Percentiles rank a stretch among this genome's conserved stretches.
Conservation (phyloP, 2,888 invertebrate species). For the Caenorhabditis panamensis region DNA sequence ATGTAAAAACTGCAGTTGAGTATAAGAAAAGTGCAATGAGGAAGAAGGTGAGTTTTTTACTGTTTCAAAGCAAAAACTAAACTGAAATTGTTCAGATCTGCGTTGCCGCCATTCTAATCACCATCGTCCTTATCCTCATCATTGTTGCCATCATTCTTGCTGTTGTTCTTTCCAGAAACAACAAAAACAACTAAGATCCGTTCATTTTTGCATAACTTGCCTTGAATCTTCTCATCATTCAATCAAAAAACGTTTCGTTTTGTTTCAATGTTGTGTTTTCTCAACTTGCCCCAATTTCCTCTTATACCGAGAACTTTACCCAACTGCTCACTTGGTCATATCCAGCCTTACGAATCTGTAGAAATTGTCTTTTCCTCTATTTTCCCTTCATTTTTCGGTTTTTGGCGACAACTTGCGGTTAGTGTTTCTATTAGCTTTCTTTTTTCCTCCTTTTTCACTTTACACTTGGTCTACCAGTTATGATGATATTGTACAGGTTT, state of each 20-base stretch:
- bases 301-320: too few relatives aligned
- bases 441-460: not conserved
- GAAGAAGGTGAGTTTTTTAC: constrained; percentile 68
- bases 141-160: constrained; percentile 74
- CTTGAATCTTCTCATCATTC: not conserved
- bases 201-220: constrained; percentile 18
- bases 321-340: constrained; percentile 24
- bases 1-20: constrained; percentile 74
- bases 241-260: not conserved
- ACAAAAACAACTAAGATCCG: constrained; percentile 27
- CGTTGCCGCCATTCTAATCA: constrained; percentile 64
- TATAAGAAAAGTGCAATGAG: constrained; percentile 77
- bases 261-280: constrained; percentile 15
- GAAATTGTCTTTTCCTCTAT: not conserved
- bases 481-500: constrained; percentile 54
- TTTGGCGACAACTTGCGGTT: constrained; percentile 20
- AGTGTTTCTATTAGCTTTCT: constrained; percentile 6
- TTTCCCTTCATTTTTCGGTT: not conserved
- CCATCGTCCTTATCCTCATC: constrained; percentile 70
- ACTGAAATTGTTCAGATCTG: constrained; percentile 50
- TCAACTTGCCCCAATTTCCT: constrained; percentile 23
- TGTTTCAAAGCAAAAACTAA: too few relatives aligned
- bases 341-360: constrained; percentile 25
- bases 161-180: constrained; percentile 68
- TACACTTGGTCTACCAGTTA: not conserved